A percentile compares a stretch with the other conserved stretches of the same genome.
These are phyloP conservation scores for roundworm (Caenorhabditis elegans) DNA, from an alignment of 1,140 invertebrate species.

Conservation along the genomic window DNA sequence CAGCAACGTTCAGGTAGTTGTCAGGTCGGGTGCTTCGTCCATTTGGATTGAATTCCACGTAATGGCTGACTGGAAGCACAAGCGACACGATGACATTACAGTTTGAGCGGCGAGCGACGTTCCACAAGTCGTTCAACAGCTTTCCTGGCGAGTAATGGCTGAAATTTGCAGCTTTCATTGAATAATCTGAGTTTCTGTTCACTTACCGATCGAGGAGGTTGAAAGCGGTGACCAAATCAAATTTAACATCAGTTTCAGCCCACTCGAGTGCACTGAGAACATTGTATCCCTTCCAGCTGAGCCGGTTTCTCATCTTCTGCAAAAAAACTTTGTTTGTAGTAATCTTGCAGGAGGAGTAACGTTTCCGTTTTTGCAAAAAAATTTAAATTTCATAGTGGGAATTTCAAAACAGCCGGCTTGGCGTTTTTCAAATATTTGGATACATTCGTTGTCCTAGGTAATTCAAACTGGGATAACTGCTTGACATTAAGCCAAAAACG, in stretches of 20 bases:
- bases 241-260: conserved; percentile 71
- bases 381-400: too few species aligned
- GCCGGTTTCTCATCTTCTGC: conserved; percentile 60
- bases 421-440: too few species aligned
- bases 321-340: neutral
- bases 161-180: neutral
- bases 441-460: too few species aligned
- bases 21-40: conserved; percentile 41
- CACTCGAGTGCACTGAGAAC: conserved; percentile 78
- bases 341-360: too few species aligned
- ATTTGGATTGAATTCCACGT: conserved; percentile 75
- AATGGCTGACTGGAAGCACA: conserved; percentile 84
- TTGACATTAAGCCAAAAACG: too few species aligned
- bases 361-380: too few species aligned
- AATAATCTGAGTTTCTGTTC: neutral
- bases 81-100: conserved; percentile 79
- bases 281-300: conserved; percentile 69
- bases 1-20: conserved; percentile 69
- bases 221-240: conserved; percentile 81
- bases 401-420: too few species aligned
- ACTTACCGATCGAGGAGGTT: conserved; percentile 84
- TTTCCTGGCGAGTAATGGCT: conserved; percentile 77
- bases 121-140: conserved; percentile 71
- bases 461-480: too few species aligned
- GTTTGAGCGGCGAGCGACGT: conserved; percentile 57